Evolutionary conservation across 1,140 invertebrate genomes (phyloP), one percentile per base, ranked within the genome.

Genomic region (Bombus sibiricus): DNA sequence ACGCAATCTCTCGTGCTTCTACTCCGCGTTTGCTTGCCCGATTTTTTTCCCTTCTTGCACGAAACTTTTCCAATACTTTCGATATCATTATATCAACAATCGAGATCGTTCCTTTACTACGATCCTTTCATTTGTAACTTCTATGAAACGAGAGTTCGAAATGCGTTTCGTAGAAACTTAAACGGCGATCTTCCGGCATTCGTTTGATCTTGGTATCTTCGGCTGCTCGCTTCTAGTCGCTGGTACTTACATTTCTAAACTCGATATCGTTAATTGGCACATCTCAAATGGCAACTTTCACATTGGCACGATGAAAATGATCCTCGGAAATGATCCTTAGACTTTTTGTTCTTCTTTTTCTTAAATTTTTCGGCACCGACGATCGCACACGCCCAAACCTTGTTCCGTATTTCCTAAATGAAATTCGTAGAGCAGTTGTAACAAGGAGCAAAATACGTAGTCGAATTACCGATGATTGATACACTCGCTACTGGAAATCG

Each of bases 271-370:
- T 85, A 92, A 94, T 95, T 94, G 94, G 94, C 94, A 95, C 94
- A 93, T 94, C 74, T 93, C 86, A 87, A 93, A 95, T 94, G 94
- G 94, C 94, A 95, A 95, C 87, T 93, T 92, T 92, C 81, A 83
- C 85, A 93, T 95, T 95, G 94, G 94, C 94, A 95, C 94, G 86
- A 90, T 88, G 71, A 88, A 47, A 76, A 69, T 71, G 83, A 75
- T 62, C 87, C 64, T 81, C n/a, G 59, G 80, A 47, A 76, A 69
- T 71, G 83, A 75, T 64, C 87, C 64, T 81, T n/a, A 43, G 80
- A 57, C 41, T 43, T 43, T 73, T 43, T 73, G 3, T 43, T 18
- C 12, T 43, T 10, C n/a, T 18, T 43, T 3, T 43, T 10, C 18
- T 10, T 72, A 12, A 10, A 47, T 28, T 68, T n/a, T 32, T 34